Evolutionary conservation across 2,113 vertebrate species (phyloP).

Genomic region (Sialia sialis): DNA sequence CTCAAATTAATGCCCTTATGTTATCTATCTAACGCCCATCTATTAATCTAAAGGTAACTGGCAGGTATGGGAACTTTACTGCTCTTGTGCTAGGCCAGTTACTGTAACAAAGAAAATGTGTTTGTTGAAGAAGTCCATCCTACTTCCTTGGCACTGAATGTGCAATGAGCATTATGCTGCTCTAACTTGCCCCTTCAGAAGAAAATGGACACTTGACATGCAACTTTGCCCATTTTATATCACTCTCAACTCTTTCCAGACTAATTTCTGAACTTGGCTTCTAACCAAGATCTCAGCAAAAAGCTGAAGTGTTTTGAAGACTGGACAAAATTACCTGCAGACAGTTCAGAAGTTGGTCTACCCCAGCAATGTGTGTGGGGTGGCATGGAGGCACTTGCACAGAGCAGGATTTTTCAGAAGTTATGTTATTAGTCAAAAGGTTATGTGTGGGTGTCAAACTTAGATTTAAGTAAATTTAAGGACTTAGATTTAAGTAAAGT

Average conservation of each 20-base stretch:
- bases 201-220: neutral
- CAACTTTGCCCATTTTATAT: neutral
- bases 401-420: slow-evolving; percentile 12
- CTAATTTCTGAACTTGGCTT: neutral
- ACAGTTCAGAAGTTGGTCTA: neutral
- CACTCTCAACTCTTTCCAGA: neutral
- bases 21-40: neutral
- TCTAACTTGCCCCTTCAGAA: neutral
- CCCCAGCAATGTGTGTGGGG: neutral
- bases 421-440: slow-evolving; percentile 26
- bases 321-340: neutral
- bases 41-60: neutral
- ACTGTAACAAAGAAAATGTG: neutral
- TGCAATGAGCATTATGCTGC: neutral
- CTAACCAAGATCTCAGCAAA: neutral
- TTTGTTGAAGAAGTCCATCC: neutral
- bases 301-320: neutral
- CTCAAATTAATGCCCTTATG: neutral
- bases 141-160: neutral
- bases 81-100: neutral
- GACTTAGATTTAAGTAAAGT: neutral
- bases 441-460: neutral
- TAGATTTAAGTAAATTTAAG: neutral
- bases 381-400: neutral
- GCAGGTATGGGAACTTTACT: neutral